Conservation (phyloP, 1,140 invertebrate species). For the Sinonovacula constricta region DNA sequence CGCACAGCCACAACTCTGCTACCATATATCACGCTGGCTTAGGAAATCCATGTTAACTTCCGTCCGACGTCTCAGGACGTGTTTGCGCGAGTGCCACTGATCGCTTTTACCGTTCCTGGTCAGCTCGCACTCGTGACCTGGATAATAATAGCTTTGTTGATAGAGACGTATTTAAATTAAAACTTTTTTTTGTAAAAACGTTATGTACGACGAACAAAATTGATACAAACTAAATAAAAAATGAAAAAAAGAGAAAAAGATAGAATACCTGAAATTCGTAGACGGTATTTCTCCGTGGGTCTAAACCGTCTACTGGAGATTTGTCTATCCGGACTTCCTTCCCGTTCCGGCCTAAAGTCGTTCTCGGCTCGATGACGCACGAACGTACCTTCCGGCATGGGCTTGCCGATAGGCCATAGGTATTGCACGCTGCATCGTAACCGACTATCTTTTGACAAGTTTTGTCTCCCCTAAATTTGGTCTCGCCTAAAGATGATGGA, state of each 20-base stretch:
- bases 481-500: slow-evolving; percentile 35
- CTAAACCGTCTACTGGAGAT: slow-evolving; percentile 26
- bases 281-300: background rate
- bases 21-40: slow-evolving; percentile 9
- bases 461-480: slow-evolving; percentile 7
- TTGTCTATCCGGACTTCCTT: no score
- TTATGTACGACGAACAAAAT: no score
- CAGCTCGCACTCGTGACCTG: slow-evolving; percentile 42
- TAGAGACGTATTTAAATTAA: no score
- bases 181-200: no score
- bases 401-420: slow-evolving; percentile 38
- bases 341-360: no score
- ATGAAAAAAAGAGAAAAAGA: no score
- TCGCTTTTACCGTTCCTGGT: background rate
- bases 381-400: no score
- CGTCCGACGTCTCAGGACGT: background rate
- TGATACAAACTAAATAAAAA: no score
- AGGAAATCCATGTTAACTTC: slow-evolving; percentile 16
- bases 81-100: no score
- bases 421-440: slow-evolving; percentile 55
- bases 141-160: slow-evolving; percentile 54
- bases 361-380: no score
- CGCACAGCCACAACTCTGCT: slow-evolving; percentile 41
- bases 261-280: no score
- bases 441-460: slow-evolving; percentile 32